Conservation (phyloP, 2,888 invertebrate genomes). For the Drosophila paracracens region DNA sequence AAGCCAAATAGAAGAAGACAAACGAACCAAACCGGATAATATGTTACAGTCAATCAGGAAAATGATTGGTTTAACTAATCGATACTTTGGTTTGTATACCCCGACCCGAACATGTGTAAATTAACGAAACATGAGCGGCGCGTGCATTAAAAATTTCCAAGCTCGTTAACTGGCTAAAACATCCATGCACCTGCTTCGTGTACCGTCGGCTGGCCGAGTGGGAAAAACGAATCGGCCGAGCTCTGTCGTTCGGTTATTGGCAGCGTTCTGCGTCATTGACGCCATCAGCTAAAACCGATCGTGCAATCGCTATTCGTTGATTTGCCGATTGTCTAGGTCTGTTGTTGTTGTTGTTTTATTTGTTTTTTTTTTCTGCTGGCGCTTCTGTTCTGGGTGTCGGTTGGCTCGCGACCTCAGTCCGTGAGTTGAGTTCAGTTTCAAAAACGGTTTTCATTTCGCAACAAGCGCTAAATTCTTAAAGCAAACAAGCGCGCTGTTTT, state of each 20-base stretch:
- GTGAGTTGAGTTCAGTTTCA: constrained; percentile 51
- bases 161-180: constrained; percentile 41
- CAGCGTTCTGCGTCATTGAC: constrained; percentile 38
- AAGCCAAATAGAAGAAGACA: constrained; percentile 21
- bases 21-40: constrained; percentile 37
- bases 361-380: constrained; percentile 10
- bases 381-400: constrained; percentile 36
- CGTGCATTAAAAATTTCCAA: constrained; percentile 49
- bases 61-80: constrained; percentile 45
- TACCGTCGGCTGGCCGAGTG: background rate
- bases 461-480: constrained; percentile 70
- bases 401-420: constrained; percentile 61
- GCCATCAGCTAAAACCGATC: constrained; percentile 35
- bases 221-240: constrained; percentile 7
- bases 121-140: constrained; percentile 56
- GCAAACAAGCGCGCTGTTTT: constrained; percentile 67
- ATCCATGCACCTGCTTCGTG: constrained; percentile 6
- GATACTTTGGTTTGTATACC: constrained; percentile 6
- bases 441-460: constrained; percentile 74
- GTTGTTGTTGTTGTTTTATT: constrained; percentile 2
- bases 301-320: constrained; percentile 23
- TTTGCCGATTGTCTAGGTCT: constrained; percentile 44
- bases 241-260: constrained; percentile 21
- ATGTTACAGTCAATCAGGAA: constrained; percentile 38
- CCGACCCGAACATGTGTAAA: constrained; percentile 44